Percentiles rank a stretch among this genome's conserved stretches.
These are phyloP conservation scores for Xestoiulus laeticollis DNA, from an alignment of 2,888 invertebrate genomes.

Conservation along the genomic window DNA sequence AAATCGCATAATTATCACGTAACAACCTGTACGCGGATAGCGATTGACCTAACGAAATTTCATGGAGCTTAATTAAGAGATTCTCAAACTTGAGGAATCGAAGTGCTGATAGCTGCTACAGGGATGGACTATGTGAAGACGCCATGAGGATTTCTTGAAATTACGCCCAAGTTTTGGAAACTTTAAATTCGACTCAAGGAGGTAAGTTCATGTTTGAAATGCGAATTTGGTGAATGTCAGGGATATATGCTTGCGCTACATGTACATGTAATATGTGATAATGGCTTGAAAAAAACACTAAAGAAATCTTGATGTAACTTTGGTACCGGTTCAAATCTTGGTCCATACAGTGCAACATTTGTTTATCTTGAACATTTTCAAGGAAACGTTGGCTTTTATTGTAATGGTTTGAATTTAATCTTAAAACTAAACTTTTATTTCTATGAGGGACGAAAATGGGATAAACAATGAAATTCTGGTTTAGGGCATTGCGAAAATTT, in stretches of 20 bases:
- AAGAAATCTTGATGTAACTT: background rate
- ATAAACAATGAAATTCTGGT: too few species aligned
- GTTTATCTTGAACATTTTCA: too few species aligned
- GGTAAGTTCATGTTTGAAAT: background rate
- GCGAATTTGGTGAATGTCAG: background rate
- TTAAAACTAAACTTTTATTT: too few species aligned
- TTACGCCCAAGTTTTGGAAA: background rate
- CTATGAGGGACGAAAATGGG: too few species aligned
- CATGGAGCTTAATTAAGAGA: background rate
- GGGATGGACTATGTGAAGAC: background rate
- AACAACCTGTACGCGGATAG: background rate
- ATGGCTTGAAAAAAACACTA: background rate
- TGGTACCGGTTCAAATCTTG: too few species aligned
- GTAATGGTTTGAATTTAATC: too few species aligned
- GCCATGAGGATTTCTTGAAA: background rate
- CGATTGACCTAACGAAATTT: background rate
- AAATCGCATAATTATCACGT: slow-evolving; percentile 20
- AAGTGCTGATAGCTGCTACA: background rate
- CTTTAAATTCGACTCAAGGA: background rate
- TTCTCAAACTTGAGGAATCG: background rate
- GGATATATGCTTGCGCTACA: too few species aligned
- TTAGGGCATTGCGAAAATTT: too few species aligned
- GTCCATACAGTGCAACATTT: too few species aligned
- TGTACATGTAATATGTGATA: background rate
- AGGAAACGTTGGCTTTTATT: too few species aligned